A percentile compares a stretch with the other conserved stretches of the same genome.
Evolutionary conservation across 2,888 invertebrate species (phyloP).

Genomic region (Leptura quadrifasciata): DNA sequence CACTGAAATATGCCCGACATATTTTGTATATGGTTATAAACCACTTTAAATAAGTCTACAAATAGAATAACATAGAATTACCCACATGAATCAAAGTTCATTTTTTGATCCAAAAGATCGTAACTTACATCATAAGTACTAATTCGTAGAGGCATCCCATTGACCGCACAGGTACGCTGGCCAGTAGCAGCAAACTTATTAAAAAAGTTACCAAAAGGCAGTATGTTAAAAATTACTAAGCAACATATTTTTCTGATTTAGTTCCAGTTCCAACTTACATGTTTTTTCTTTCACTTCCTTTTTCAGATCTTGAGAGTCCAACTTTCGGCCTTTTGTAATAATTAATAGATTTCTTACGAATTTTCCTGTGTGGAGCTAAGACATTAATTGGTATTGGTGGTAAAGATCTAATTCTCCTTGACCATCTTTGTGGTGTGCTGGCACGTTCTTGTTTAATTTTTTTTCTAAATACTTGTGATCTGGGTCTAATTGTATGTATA

Average conservation of each 20-base stretch:
- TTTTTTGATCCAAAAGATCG: too few relatives aligned
- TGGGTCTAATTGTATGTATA: conserved; percentile 11
- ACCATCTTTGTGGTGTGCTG: conserved; percentile 50
- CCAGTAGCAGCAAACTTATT: too few relatives aligned
- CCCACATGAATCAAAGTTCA: too few relatives aligned
- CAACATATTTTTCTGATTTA: not conserved
- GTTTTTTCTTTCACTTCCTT: not conserved
- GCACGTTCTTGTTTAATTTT: conserved; percentile 46
- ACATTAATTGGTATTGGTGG: conserved; percentile 50
- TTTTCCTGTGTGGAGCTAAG: conserved; percentile 37
- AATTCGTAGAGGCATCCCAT: too few relatives aligned
- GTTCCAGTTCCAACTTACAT: not conserved
- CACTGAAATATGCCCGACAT: too few relatives aligned
- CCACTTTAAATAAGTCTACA: too few relatives aligned
- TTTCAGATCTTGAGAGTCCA: not conserved
- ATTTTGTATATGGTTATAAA: too few relatives aligned
- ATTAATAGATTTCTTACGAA: conserved; percentile 21
- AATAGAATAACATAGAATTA: too few relatives aligned
- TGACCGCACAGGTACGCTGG: too few relatives aligned
- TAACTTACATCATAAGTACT: too few relatives aligned
- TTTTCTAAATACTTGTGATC: conserved; percentile 31
- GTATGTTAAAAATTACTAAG: not conserved
- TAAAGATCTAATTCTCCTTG: conserved; percentile 49
- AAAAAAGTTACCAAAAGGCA: too few relatives aligned
- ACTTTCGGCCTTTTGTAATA: not conserved